phyloP scores from a whole-genome alignment of 2,797 vertebrate species.

The Mallotus villosus region DNA sequence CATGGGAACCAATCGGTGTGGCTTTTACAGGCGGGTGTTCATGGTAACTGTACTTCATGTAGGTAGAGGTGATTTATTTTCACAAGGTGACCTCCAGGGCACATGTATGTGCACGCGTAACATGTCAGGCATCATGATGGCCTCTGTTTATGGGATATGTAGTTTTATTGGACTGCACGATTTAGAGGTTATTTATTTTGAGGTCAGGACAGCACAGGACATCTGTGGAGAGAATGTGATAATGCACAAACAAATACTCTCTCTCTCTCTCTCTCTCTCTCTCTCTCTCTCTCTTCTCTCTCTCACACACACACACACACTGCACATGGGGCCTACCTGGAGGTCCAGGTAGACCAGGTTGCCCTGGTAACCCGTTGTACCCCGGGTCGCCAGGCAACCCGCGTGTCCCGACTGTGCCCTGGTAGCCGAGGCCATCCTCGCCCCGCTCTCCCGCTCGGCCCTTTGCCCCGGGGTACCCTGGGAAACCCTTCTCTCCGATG shows the following conservation, averaged over 20 bases:
- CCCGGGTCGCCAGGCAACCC: conserved; percentile 73
- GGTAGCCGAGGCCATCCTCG: conserved; percentile 62
- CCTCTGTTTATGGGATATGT: not conserved
- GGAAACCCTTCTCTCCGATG: conserved; percentile 72
- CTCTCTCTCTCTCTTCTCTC: not conserved
- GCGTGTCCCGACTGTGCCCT: conserved; percentile 54
- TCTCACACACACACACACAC: not conserved
- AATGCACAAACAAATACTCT: not conserved
- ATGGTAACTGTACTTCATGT: too few relatives aligned
- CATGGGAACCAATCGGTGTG: too few relatives aligned
- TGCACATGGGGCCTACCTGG: conserved; percentile 63
- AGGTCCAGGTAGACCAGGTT: conserved; percentile 67
- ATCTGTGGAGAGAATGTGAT: conserved; percentile 4
- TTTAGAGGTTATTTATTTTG: not conserved
- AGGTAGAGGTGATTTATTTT: too few relatives aligned
- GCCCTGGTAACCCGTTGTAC: conserved; percentile 65
- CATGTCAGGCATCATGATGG: too few relatives aligned
- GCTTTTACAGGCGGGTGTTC: too few relatives aligned
- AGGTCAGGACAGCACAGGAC: not conserved
- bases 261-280: not conserved
- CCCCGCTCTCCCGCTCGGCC: conserved; percentile 65
- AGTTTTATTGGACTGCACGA: not conserved
- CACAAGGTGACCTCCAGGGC: too few relatives aligned
- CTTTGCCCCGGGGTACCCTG: conserved; percentile 67
- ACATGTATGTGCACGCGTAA: too few relatives aligned